Percentiles rank a stretch among this genome's conserved stretches.
These are phyloP conservation scores for Enteromius unitaeniatus DNA, from an alignment of 2,797 vertebrate genomes.

Conservation along the genomic window DNA sequence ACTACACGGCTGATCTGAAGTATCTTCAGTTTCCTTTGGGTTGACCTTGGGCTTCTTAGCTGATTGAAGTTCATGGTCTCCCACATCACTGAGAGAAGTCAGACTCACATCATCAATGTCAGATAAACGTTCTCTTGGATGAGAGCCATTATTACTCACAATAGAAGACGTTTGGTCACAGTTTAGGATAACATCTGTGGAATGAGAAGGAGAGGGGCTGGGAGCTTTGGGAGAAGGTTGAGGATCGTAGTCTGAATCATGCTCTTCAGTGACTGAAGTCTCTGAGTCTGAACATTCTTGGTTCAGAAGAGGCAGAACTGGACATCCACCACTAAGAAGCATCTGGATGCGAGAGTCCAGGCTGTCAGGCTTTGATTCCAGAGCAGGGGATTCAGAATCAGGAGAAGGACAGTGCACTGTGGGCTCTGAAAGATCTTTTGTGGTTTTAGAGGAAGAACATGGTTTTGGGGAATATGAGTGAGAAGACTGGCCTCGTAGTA, in stretches of 20 bases:
- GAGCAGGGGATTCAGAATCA: slow-evolving; percentile 77
- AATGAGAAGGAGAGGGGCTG: slow-evolving; percentile 68
- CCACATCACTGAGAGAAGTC: slow-evolving; percentile 77
- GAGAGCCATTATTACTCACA: not conserved
- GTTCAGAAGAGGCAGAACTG: slow-evolving; percentile 77
- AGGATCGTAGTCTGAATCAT: slow-evolving; percentile 67
- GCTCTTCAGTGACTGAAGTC: slow-evolving; percentile 78
- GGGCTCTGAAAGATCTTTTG: not conserved
- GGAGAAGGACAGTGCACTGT: slow-evolving; percentile 65
- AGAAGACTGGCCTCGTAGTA: not conserved
- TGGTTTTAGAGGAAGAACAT: slow-evolving; percentile 55
- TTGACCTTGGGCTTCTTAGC: slow-evolving; percentile 14
- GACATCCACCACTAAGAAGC: slow-evolving; percentile 86
- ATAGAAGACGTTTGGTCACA: slow-evolving; percentile 61
- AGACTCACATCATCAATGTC: slow-evolving; percentile 79
- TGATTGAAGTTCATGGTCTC: slow-evolving; percentile 65
- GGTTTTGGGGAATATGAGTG: slow-evolving; percentile 73
- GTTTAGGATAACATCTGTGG: slow-evolving; percentile 28
- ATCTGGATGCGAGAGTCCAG: slow-evolving; percentile 96
- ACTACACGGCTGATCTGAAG: slow-evolving; percentile 10
- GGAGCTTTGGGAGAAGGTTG: slow-evolving; percentile 18
- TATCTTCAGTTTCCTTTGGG: slow-evolving; percentile 5
- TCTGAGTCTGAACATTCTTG: slow-evolving; percentile 80
- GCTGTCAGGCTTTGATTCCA: slow-evolving; percentile 80
- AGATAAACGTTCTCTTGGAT: slow-evolving; percentile 20